Evolutionary conservation across 1,140 invertebrate species (phyloP).

Genomic region (Melanaphis sacchari): DNA sequence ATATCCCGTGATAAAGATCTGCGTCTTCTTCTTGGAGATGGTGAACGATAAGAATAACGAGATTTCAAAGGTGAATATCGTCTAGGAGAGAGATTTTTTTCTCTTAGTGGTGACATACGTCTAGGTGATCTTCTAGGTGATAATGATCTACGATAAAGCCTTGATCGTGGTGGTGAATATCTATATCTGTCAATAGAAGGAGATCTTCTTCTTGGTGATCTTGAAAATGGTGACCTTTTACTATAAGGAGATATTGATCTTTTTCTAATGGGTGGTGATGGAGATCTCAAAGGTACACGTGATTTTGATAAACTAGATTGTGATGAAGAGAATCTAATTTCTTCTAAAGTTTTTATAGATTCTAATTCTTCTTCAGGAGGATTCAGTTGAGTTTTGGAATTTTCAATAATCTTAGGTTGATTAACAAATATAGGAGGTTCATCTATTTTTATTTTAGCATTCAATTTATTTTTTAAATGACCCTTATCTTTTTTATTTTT

Average conservation of each 20-base stretch:
- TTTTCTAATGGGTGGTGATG: conserved; percentile 40
- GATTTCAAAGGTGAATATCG: conserved; percentile 34
- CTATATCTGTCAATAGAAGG: conserved; percentile 46
- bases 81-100: conserved; percentile 51
- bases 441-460: conserved; percentile 26
- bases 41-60: conserved; percentile 47
- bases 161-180: conserved; percentile 31
- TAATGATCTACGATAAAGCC: conserved; percentile 30
- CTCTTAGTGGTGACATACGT: conserved; percentile 14
- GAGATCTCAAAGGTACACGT: conserved; percentile 30
- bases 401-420: conserved; percentile 10
- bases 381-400: background rate
- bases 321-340: conserved; percentile 32
- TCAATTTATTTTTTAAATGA: background rate
- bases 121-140: conserved; percentile 44
- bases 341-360: conserved; percentile 53
- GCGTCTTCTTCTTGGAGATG: conserved; percentile 47
- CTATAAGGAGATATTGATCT: conserved; percentile 49
- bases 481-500: conserved; percentile 43
- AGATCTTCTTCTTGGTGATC: conserved; percentile 50
- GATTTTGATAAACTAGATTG: background rate
- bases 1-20: conserved; percentile 45
- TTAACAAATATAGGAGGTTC: background rate
- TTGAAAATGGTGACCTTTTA: conserved; percentile 37
- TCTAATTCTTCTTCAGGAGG: conserved; percentile 36